Evolutionary conservation across 2,797 vertebrate species (phyloP).

Genomic region (Vipera ursinii): DNA sequence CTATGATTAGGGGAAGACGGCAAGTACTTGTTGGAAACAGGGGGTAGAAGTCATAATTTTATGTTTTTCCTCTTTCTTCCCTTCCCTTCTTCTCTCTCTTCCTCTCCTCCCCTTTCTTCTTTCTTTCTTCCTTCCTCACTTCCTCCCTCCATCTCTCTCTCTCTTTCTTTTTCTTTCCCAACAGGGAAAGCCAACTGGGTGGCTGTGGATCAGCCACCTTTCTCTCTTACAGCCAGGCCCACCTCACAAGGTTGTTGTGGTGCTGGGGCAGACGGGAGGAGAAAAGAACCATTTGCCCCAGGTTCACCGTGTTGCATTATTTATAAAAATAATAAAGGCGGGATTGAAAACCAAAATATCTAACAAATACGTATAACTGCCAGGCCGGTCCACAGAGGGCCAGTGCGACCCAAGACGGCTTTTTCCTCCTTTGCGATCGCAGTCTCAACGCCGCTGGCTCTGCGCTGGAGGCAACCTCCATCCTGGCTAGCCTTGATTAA

Average conservation of each 20-base stretch:
- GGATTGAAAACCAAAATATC: not conserved
- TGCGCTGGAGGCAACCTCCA: not conserved
- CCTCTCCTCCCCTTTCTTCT: too few species aligned
- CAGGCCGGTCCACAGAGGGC: not conserved
- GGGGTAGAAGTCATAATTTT: not conserved
- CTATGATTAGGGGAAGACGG: not conserved
- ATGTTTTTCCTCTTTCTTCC: not conserved
- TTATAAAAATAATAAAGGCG: not conserved
- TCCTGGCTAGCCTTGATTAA: not conserved
- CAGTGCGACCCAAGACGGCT: accelerated
- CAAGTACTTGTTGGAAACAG: not conserved
- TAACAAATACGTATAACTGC: not conserved
- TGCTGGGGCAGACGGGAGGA: not conserved
- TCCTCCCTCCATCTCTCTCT: too few species aligned
- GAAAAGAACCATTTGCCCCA: not conserved
- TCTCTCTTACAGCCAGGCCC: not conserved
- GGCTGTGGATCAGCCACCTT: too few species aligned
- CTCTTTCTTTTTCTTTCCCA: too few species aligned
- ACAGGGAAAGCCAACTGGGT: too few species aligned
- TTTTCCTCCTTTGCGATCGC: not conserved
- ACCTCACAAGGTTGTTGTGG: not conserved
- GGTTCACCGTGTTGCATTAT: not conserved
- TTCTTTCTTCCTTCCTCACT: too few species aligned
- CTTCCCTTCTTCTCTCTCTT: not conserved
- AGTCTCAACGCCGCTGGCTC: not conserved